Percentiles rank a stretch among this genome's conserved stretches.
These are phyloP conservation scores for Micropterix aruncella DNA, from an alignment of 2,888 invertebrate species.

Conservation along the genomic window DNA sequence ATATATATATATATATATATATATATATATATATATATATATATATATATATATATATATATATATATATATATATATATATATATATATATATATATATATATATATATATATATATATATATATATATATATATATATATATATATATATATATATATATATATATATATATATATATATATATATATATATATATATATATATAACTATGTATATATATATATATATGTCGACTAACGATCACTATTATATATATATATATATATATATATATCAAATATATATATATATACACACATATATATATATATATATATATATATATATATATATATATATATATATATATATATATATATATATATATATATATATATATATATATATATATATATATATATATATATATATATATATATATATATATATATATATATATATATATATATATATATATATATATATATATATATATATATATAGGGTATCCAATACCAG, in stretches of 20 bases:
- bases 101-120: background rate
- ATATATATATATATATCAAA: constrained; percentile 13
- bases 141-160: background rate
- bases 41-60: background rate
- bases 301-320: no score
- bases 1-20: no score
- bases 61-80: background rate
- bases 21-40: constrained; percentile 1
- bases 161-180: background rate
- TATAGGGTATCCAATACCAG: no score
- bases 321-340: no score
- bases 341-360: no score
- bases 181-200: background rate
- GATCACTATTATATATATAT: constrained; percentile 10
- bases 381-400: no score
- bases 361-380: no score
- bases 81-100: background rate
- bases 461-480: no score
- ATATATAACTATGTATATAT: background rate
- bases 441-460: no score
- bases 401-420: no score
- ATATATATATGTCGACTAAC: constrained; percentile 5
- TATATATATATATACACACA: no score
- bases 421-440: no score
- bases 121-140: background rate